Conservation (phyloP, 35 echinoderm and acorn worm species). For the Lytechinus pictus region DNA sequence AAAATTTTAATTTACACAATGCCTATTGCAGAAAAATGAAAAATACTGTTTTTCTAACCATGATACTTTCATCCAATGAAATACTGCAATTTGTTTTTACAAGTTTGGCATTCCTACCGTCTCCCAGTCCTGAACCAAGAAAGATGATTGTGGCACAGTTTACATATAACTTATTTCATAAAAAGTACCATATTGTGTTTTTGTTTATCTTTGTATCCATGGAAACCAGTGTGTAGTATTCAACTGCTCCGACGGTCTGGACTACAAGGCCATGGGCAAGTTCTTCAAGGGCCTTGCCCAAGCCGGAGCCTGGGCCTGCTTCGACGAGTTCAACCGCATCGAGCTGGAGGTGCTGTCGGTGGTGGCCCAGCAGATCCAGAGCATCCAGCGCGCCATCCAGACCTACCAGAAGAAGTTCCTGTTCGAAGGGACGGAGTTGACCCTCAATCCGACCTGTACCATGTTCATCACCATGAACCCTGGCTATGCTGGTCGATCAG, state of each 20-base stretch:
- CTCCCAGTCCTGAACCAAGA: no score
- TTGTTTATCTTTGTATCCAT: background rate
- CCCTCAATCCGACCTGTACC: conserved; percentile 92
- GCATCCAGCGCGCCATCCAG: conserved; percentile 94
- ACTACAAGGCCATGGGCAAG: conserved; percentile 98
- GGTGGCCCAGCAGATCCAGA: conserved; percentile 95
- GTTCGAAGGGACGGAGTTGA: conserved; percentile 98
- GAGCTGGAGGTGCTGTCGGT: conserved; percentile 97
- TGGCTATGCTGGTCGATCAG: conserved; percentile 92
- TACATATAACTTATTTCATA: background rate
- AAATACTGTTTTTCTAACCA: no score
- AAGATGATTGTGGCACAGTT: no score
- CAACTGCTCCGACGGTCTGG: conserved; percentile 98
- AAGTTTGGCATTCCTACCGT: no score
- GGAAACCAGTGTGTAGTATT: conserved; percentile 92
- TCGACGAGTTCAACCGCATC: conserved; percentile 99
- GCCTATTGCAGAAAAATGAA: no score
- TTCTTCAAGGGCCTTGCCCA: conserved; percentile 98
- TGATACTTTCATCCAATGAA: no score
- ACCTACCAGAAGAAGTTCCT: conserved; percentile 79
- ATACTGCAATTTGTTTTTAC: no score
- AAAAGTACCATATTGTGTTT: background rate
- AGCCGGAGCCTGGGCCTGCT: conserved; percentile 96
- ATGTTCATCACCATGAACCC: conserved; percentile 99
- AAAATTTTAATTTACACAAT: no score